Percentiles rank a stretch among this genome's conserved stretches.
These are phyloP conservation scores for Eumacrocentrus americanus DNA, from an alignment of 2,888 invertebrate genomes.

Conservation along the genomic window DNA sequence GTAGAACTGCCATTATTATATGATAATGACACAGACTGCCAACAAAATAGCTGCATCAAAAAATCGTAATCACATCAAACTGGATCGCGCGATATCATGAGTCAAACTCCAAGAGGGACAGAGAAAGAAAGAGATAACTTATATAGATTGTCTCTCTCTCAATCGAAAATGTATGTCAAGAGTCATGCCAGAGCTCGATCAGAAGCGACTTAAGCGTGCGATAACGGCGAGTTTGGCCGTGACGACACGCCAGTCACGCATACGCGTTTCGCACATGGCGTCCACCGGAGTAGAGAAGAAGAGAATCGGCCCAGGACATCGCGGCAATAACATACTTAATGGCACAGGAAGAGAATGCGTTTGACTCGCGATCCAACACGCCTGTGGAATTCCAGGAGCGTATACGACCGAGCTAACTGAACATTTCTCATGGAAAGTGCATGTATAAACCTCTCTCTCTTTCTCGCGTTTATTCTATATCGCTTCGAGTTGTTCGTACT, in stretches of 20 bases:
- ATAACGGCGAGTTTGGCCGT: slow-evolving; percentile 3
- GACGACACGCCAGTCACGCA: slow-evolving; percentile 24
- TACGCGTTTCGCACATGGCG: slow-evolving; percentile 24
- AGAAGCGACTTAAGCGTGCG: too few species aligned
- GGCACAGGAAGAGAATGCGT: slow-evolving; percentile 56
- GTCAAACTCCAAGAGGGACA: neutral
- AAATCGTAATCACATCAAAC: slow-evolving; percentile 19
- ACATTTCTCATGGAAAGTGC: slow-evolving; percentile 1
- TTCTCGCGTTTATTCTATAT: too few species aligned
- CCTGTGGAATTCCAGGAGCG: slow-evolving; percentile 54
- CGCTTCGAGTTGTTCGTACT: too few species aligned
- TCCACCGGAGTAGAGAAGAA: slow-evolving; percentile 4
- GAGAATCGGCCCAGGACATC: slow-evolving; percentile 31
- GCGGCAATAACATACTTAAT: slow-evolving; percentile 54
- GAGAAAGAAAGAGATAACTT: too few species aligned
- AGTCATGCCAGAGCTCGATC: too few species aligned
- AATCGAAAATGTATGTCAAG: neutral
- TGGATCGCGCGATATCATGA: slow-evolving; percentile 20
- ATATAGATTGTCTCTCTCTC: neutral
- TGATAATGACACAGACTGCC: slow-evolving; percentile 17
- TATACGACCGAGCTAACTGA: slow-evolving; percentile 27
- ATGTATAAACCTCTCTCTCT: too few species aligned
- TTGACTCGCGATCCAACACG: slow-evolving; percentile 58
- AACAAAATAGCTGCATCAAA: slow-evolving; percentile 22
- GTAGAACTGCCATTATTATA: neutral